Base-by-base conservation (phyloP, 2,888 invertebrate genomes). In the Sinopyrophorus schimmeli region DNA sequence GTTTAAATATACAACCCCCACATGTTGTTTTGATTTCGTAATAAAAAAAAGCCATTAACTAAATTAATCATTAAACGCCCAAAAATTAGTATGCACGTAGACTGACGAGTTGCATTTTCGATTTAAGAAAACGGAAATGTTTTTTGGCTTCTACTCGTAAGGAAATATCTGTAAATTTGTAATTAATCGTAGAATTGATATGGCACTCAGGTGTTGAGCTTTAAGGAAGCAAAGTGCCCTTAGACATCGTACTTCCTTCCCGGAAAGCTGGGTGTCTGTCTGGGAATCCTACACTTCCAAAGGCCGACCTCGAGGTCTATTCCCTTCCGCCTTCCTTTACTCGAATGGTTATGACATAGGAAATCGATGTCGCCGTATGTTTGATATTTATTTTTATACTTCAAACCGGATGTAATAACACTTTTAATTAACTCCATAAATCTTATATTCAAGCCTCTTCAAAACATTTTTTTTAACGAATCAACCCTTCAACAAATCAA, bases 221-320 rank as follows among this genome's bases (percentile, higher is more conserved):
- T 43, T 39, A 21, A 49, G 38, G 49, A 43, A 49, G 24, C 42
- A 20, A 32, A 30, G 34, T 38, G 21, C 43, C 43, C 38, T 31
- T 47, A 50, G 51, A 48, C 40, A 40, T 48, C 47, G 31, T 51
- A 54, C 53, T 54, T 56, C 56, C 56, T 56, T 55, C 55, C 55
- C 50, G 55, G 56, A 56, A 51, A 44, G 41, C 39, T 39, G 32
- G 41, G 11, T 21, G 42, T 41, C 46, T 41, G 51, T 49, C 50
- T 47, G 55, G 50, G 53, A 55, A 55, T 50, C 31, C 58, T 18
- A 11, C 39, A 23, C 16, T 28, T 27, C 23, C 10, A 37, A 43
- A 9, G 7, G 2, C 14, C 32, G 43, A 49, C 32, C 49, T 49
- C 24, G 11, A 27, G 47, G 47, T 34, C 32, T 40, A 12, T 14